Evolutionary conservation across 2,888 invertebrate species (phyloP), one percentile per base, ranked within the genome.

Genomic region (Ypsolopha scabrella): DNA sequence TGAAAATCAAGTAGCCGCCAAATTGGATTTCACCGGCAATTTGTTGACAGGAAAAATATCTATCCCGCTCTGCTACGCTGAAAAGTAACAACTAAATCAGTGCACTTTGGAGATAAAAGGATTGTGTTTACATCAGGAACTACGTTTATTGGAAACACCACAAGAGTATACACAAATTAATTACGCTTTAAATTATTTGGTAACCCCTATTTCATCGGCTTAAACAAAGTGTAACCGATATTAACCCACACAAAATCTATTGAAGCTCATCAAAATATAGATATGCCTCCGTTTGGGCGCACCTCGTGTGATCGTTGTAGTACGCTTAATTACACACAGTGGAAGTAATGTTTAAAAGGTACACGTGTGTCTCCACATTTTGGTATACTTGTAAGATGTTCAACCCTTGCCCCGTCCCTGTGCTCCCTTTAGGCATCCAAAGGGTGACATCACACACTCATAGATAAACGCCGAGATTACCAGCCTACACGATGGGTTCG

Each of bases 311-410:
- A 72, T 72, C 70, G 62, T 54, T 68, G 69, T 71, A 57, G 63
- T 70, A 70, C 72, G 67, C 68, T 71, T 76, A 79, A 79, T 79
- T 70, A 71, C 62, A 67, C 70, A 68, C 61, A 67, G 67, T 69
- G 76, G 74, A 75, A 78, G 61, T 79, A 79, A 76, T 77, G 67
- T 64, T 65, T 70, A 66, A 74, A 75, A 72, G 72, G 70, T 61
- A 57, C 52, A 46, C 50, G 41, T 48, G 35, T 39, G 50, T 41
- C 36, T 46, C 46, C 34, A 46, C 10, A 46, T 36, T 46, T 10
- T n/a, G 34, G 11, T 1, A 13, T 13, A 43, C 11, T 43, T 43
- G 8, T 43, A 43, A 46, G 64, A 59, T 58, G 49, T 35, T 52
- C 63, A 67, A 67, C 71, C 73, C 68, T 68, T 71, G 49, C 38